Evolutionary conservation across 2,888 invertebrate species (phyloP), one percentile per base, ranked within the genome.

Genomic region (Resseliella maxima): DNA sequence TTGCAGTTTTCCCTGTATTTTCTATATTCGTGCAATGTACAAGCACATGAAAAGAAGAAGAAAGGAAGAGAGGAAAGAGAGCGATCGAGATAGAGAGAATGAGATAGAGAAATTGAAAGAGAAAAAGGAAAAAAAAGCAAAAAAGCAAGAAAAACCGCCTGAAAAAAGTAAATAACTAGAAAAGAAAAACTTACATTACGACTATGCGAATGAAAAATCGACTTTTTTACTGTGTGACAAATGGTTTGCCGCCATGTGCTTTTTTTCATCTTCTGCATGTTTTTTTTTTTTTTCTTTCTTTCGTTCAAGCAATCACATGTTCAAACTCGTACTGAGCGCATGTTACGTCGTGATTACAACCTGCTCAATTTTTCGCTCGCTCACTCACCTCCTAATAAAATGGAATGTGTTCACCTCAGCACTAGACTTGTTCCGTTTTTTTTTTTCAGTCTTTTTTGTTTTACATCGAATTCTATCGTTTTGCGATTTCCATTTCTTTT

Each of bases 181-280:
- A 72, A 72, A 72, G 31, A 72, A n/a, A n/a, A 72, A 72, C 10
- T 72, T 72, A 72, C 72, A 72, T 72, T 72, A 72, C 2, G n/a
- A 72, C 31, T 72, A 72, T 72, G 1, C 35, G 72, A 72, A 72
- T 72, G 72, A 72, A 72, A 72, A 72, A 72, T 72, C 72, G 72
- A 59, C 72, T 31, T 31, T 31, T 31, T 72, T 72, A 72, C 72
- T 12, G 31, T 35, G 12, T 72, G 72, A 72, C 72, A 72, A 72
- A 72, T 72, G 72, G 31, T 72, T n/a, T 72, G 18, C 46, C 35
- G 72, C 72, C 72, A 72, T 72, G 59, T 59, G 59, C 59, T 59
- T 27, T n/a, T 27, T 59, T 15, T 12, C 6, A 12, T 41, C 12
- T 41, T n/a, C n/a, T n/a, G n/a, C n/a, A n/a, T n/a, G n/a, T 41